Base-by-base conservation (phyloP, 2,888 invertebrate species). In the Autographa pulchrina region DNA sequence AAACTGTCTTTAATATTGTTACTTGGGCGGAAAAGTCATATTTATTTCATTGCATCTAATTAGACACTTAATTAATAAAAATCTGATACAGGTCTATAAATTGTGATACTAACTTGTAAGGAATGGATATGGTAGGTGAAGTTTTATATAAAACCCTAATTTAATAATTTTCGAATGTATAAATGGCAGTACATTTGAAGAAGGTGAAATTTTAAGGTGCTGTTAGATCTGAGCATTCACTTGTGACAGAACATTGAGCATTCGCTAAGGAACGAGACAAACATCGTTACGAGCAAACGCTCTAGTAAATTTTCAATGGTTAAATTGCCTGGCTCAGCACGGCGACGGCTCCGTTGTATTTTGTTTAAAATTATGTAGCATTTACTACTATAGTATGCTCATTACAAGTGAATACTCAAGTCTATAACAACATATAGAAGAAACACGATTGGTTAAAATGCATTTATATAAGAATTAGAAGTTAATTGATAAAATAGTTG, bases 381-480 rank as follows among this genome's bases (percentile, higher is more conserved):
- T n/a, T n/a, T n/a, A n/a, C n/a, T n/a, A n/a, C n/a, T n/a, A n/a
- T n/a, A n/a, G 38, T 38, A 38, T 38, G 25, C 25, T 25, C 25
- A 25, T 25, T 25, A 25, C 25, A 25, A 25, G 25, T 25, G 25
- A 25, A 25, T 25, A 25, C 25, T 25, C 1, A 25, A 25, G 25
- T 25, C 3, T 25, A 25, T 25, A 25, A 25, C 25, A 1, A 25
- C 25, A 1, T 25, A 2, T 67, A 67, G 31, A 74, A 62, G 60
- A 68, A 74, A 59, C 18, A 65, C 59, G 38, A 63, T 77, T 68
- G 68, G 25, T 77, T 11, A 43, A 70, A 77, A 69, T 77, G 66
- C 54, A 64, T 52, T 62, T 66, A 70, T 16, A 64, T 18, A 38
- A 62, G 13, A 25, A 25, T 25, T 31, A 13, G 16, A 13, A 32